phyloP scores from a whole-genome alignment of 2,113 vertebrate genomes.

The Varanus salvator region DNA sequence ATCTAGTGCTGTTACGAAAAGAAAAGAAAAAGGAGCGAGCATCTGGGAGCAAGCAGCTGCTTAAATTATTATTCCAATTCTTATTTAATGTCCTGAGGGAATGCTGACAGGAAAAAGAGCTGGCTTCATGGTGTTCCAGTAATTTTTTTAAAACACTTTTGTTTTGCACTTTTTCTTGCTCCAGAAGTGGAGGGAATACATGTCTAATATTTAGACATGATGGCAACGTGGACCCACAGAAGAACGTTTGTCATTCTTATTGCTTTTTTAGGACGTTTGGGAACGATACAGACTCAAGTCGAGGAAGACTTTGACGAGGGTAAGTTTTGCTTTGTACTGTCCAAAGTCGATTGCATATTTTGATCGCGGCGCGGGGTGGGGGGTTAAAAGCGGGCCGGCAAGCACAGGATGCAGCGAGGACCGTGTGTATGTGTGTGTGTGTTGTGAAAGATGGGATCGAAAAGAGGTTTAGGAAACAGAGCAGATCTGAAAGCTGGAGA shows the following conservation, averaged over 20 bases:
- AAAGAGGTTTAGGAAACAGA: slow-evolving; percentile 10
- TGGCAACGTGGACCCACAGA: slow-evolving; percentile 77
- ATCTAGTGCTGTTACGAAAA: slow-evolving; percentile 70
- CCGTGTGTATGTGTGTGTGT: background rate
- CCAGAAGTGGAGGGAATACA: slow-evolving; percentile 46
- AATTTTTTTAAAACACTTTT: slow-evolving; percentile 56
- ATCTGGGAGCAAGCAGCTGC: slow-evolving; percentile 22
- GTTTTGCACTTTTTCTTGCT: slow-evolving; percentile 46
- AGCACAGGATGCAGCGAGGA: background rate
- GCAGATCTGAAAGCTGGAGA: background rate
- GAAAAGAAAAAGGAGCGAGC: background rate
- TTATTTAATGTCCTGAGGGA: slow-evolving; percentile 64
- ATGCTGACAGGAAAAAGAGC: slow-evolving; percentile 67
- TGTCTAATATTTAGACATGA: slow-evolving; percentile 78
- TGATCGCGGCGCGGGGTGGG: background rate
- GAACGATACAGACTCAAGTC: slow-evolving; percentile 78
- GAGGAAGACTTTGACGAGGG: slow-evolving; percentile 78
- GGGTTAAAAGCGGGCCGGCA: slow-evolving; percentile 21
- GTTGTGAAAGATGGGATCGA: background rate
- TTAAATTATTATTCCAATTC: slow-evolving; percentile 31
- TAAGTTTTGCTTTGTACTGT: slow-evolving; percentile 71
- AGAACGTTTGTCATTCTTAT: slow-evolving; percentile 79
- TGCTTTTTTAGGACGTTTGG: slow-evolving; percentile 78
- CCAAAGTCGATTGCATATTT: slow-evolving; percentile 17
- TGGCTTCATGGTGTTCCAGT: slow-evolving; percentile 81